Conservation (phyloP, 2,888 invertebrate species). For the Pilophorus perplexus region DNA sequence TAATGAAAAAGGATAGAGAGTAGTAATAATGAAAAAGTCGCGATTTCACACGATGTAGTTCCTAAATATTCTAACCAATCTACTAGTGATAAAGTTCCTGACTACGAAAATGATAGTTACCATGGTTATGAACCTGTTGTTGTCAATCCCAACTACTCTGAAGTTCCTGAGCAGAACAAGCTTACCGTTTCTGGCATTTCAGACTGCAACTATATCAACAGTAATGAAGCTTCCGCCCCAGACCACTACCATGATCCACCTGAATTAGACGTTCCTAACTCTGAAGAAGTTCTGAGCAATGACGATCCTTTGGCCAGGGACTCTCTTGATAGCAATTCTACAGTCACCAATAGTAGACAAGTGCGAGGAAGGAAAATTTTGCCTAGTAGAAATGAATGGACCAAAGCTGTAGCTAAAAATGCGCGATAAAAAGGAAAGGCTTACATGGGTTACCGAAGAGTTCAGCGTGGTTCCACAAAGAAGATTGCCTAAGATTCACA, state of each 20-base stretch:
- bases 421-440: too few relatives aligned
- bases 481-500: too few relatives aligned
- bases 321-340: not conserved
- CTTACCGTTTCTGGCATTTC: not conserved
- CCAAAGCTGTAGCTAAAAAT: not conserved
- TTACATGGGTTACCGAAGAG: too few relatives aligned
- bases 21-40: too few relatives aligned
- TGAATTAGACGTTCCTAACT: constrained; percentile 5
- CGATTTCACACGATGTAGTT: too few relatives aligned
- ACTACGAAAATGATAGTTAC: not conserved
- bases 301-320: not conserved
- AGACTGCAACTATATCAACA: not conserved
- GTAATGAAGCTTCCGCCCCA: not conserved
- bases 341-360: not conserved
- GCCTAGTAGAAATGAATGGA: not conserved
- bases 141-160: not conserved
- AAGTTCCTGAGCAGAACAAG: too few relatives aligned
- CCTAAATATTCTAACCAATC: too few relatives aligned
- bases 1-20: too few relatives aligned
- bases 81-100: not conserved
- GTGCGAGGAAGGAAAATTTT: not conserved
- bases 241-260: constrained; percentile 1
- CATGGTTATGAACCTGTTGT: constrained; percentile 1
- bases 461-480: too few relatives aligned
- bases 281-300: not conserved